Percentiles rank a stretch among this genome's conserved stretches.
Conservation (phyloP, 2,113 vertebrate species). For the Rhinoptilus africanus region DNA sequence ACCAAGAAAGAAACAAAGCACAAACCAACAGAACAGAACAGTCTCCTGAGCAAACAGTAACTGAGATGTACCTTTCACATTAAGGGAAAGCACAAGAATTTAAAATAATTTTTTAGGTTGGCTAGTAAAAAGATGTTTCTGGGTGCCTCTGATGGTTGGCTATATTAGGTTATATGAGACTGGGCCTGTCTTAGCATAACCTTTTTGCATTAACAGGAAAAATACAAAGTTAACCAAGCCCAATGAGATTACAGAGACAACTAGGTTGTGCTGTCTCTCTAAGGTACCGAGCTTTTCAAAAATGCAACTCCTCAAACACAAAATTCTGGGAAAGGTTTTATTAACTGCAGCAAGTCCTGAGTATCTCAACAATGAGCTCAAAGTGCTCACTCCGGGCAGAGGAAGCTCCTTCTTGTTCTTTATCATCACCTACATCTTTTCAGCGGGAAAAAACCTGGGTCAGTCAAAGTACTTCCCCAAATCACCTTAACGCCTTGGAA, state of each 20-base stretch:
- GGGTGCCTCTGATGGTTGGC: not conserved
- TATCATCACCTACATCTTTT: not conserved
- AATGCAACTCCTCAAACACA: not conserved
- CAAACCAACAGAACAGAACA: not conserved
- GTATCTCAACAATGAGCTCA: not conserved
- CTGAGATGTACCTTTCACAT: not conserved
- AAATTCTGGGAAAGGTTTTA: not conserved
- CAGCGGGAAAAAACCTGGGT: not conserved
- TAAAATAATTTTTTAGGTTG: not conserved
- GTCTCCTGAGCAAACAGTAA: not conserved
- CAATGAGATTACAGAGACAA: not conserved
- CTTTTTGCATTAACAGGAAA: not conserved
- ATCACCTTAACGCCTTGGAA: not conserved
- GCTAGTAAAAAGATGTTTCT: not conserved
- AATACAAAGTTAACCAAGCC: not conserved
- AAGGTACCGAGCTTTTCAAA: not conserved
- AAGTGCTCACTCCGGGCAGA: not conserved
- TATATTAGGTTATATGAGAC: too few species aligned
- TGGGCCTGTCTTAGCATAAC: too few species aligned
- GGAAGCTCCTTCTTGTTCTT: not conserved
- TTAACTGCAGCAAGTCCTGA: not conserved
- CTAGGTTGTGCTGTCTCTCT: not conserved
- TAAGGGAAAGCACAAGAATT: not conserved
- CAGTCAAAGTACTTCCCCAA: not conserved
- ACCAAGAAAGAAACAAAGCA: not conserved